Conservation (phyloP, 2,797 vertebrate species). For the Cirrhinus mrigala region DNA sequence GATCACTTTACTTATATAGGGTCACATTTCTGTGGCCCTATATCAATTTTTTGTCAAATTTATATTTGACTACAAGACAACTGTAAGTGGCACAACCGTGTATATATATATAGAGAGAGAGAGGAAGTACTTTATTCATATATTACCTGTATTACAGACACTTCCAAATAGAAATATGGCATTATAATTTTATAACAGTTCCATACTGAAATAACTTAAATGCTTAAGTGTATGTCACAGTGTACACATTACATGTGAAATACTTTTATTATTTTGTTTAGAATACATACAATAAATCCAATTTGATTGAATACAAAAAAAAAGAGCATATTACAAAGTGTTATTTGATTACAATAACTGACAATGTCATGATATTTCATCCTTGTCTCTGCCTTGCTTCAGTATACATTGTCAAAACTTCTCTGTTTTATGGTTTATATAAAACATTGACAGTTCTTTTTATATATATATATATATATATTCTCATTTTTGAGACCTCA, state of each 20-base stretch:
- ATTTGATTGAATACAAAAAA: conserved; percentile 57
- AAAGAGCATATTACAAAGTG: conserved; percentile 52
- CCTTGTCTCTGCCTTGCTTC: background rate
- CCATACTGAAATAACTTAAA: background rate
- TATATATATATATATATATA: background rate
- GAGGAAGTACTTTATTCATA: background rate
- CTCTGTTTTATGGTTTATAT: conserved; percentile 12
- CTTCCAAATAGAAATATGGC: background rate
- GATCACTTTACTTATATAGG: background rate
- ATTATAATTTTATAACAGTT: conserved; percentile 1
- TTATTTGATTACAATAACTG: conserved; percentile 52
- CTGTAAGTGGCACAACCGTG: background rate
- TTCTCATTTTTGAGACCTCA: background rate
- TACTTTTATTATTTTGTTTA: conserved; percentile 58
- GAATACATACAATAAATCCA: conserved; percentile 55
- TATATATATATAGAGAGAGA: no score
- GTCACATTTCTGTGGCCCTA: background rate
- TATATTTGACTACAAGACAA: background rate
- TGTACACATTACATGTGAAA: conserved; percentile 43
- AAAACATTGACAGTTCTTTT: background rate
- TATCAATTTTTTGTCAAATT: no score
- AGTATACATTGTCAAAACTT: background rate
- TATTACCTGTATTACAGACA: background rate
- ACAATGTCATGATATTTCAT: conserved; percentile 33
- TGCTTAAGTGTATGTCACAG: background rate